phyloP scores from a whole-genome alignment of 2,797 vertebrate species.

The Hyperoplus lanceolatus region DNA sequence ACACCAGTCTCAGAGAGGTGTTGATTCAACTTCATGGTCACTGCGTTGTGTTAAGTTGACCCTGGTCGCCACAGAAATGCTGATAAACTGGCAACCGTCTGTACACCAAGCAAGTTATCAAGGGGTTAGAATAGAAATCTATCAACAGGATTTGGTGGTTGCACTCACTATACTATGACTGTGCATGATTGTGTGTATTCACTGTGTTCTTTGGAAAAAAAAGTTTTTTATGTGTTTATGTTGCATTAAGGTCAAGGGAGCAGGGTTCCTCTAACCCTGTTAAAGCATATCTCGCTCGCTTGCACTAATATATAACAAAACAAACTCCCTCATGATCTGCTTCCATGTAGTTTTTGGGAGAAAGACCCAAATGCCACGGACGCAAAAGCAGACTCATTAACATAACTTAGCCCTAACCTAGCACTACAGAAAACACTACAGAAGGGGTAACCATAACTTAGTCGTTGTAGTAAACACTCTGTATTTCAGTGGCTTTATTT shows the following conservation, averaged over 20 bases:
- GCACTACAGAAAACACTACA: not conserved
- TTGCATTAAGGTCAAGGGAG: not conserved
- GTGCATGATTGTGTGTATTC: not conserved
- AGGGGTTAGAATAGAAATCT: not conserved
- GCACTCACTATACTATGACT: not conserved
- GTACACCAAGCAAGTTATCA: not conserved
- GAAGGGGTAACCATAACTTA: not conserved
- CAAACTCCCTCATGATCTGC: constrained; percentile 3
- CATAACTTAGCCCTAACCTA: not conserved
- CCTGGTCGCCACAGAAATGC: not conserved
- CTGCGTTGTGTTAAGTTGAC: not conserved
- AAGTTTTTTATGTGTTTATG: not conserved
- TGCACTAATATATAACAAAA: not conserved
- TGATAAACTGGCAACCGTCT: not conserved
- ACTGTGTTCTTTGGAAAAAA: not conserved
- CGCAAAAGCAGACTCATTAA: not conserved
- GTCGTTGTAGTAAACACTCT: not conserved
- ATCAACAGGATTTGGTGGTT: not conserved
- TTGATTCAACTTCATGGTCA: not conserved
- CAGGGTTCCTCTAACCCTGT: too few relatives aligned
- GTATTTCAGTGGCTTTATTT: not conserved
- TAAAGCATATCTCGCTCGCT: not conserved
- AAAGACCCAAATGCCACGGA: not conserved
- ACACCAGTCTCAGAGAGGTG: not conserved
- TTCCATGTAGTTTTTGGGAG: not conserved